Evolutionary conservation across 64 coral and sea anemone genomes (phyloP).

Genomic region (Catalaphyllia jardinei): DNA sequence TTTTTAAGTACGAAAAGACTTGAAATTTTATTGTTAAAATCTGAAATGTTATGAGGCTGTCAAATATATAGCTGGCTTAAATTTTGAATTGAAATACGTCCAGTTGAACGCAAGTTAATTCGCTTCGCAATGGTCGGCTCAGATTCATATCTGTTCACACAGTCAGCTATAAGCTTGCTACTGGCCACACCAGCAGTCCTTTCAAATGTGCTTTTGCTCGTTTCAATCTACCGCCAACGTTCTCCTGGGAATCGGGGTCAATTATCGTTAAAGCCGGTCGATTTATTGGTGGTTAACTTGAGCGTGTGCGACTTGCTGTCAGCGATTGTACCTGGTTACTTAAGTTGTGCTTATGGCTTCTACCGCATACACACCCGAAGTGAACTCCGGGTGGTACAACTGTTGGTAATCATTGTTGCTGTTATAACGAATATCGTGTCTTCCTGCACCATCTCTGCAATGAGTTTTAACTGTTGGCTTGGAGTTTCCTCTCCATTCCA

Average conservation of each 20-base stretch:
- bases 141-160: not conserved
- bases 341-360: not conserved
- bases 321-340: not conserved
- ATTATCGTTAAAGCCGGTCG: too few species aligned
- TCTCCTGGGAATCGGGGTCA: too few species aligned
- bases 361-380: not conserved
- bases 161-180: not conserved
- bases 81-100: too few species aligned
- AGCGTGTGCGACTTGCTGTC: not conserved
- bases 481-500: not conserved
- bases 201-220: not conserved
- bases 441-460: not conserved
- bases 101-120: too few species aligned
- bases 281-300: not conserved
- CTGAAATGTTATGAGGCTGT: too few species aligned
- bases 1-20: too few species aligned
- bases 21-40: too few species aligned
- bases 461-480: not conserved
- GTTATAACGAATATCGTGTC: constrained; percentile 18
- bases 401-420: not conserved
- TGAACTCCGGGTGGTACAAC: not conserved
- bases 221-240: not conserved
- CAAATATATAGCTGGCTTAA: too few species aligned
- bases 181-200: not conserved
- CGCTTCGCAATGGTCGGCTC: too few species aligned